phyloP scores from a whole-genome alignment of 1,140 invertebrate species.

The Subanguina moxae region DNA sequence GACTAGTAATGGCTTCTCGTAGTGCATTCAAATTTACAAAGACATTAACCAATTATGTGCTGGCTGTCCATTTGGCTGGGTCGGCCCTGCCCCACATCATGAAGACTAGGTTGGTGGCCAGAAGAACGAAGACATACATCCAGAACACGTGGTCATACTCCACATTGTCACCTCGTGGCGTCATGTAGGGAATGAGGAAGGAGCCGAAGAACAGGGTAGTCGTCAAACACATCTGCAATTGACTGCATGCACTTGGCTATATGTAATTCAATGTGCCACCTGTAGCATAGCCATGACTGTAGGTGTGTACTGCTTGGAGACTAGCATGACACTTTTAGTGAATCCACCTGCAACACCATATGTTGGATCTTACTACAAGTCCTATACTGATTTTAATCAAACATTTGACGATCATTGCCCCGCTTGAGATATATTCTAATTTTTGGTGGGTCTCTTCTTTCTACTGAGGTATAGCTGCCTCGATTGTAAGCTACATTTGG shows the following conservation, averaged over 20 bases:
- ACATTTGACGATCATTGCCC: no score
- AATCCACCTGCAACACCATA: conserved; percentile 21
- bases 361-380: no score
- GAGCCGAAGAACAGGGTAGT: conserved; percentile 18
- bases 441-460: no score
- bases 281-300: conserved; percentile 22
- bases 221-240: conserved; percentile 14
- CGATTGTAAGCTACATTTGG: no score
- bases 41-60: no score
- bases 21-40: no score
- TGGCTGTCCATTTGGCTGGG: conserved; percentile 20
- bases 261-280: not conserved
- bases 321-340: conserved; percentile 21
- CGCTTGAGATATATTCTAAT: no score
- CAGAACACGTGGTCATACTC: conserved; percentile 29
- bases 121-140: conserved; percentile 11
- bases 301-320: conserved; percentile 21
- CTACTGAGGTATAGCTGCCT: no score
- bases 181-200: conserved; percentile 17
- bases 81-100: conserved; percentile 19
- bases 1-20: no score
- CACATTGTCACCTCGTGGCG: conserved; percentile 13
- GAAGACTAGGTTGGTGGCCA: conserved; percentile 20
- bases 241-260: not conserved
- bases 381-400: no score